Percentiles rank a stretch among this genome's conserved stretches.
Conservation (phyloP, 2,113 vertebrate species). For the Atractosteus spatula region DNA sequence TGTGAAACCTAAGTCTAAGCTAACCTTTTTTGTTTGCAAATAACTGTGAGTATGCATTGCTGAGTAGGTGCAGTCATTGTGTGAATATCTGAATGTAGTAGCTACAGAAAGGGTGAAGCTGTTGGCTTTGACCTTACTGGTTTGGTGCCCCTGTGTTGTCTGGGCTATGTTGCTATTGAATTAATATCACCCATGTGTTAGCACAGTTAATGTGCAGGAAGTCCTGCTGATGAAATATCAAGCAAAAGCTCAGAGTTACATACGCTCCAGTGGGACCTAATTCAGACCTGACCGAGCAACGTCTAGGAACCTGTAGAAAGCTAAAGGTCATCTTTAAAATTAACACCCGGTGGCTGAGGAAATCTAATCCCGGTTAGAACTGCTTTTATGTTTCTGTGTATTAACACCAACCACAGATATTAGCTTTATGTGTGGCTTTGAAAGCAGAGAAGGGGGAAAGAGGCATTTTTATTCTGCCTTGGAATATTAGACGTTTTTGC, state of each 20-base stretch:
- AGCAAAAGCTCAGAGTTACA: too few species aligned
- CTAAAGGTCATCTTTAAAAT: constrained; percentile 19
- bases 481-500: neutral
- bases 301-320: neutral
- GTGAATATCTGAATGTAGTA: too few species aligned
- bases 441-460: neutral
- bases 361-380: constrained; percentile 19
- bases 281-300: neutral
- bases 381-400: constrained; percentile 10
- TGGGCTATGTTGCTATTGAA: neutral
- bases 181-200: too few species aligned
- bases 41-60: too few species aligned
- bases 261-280: neutral
- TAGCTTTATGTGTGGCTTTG: constrained; percentile 13
- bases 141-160: too few species aligned
- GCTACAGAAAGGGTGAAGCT: too few species aligned
- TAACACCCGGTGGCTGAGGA: constrained; percentile 10
- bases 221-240: too few species aligned
- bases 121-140: too few species aligned
- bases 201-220: too few species aligned
- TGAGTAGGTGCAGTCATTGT: too few species aligned
- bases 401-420: constrained; percentile 19
- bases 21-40: too few species aligned
- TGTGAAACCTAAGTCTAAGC: too few species aligned
- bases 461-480: neutral